Evolutionary conservation across 2,888 invertebrate species (phyloP).

Genomic region (Chromoteleia sp.): DNA sequence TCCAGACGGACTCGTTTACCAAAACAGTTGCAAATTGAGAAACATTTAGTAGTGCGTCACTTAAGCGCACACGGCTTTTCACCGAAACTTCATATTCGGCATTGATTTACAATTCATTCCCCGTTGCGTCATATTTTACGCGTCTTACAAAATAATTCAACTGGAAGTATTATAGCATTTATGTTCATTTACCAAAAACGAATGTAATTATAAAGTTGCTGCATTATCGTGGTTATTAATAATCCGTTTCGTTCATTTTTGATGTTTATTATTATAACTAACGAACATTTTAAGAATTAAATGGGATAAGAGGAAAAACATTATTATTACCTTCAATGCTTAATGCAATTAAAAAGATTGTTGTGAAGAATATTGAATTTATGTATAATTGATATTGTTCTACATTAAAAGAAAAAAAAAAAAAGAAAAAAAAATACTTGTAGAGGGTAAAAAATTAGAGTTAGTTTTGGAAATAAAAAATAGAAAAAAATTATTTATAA

Average conservation of each 20-base stretch:
- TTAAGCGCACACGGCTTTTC: constrained; percentile 24
- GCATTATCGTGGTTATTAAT: constrained; percentile 48
- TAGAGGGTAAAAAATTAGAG: too few relatives aligned
- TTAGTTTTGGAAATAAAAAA: too few relatives aligned
- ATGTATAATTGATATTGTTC: too few relatives aligned
- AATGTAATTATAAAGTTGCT: constrained; percentile 56
- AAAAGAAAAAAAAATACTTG: too few relatives aligned
- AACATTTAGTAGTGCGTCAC: constrained; percentile 13
- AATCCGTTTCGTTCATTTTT: constrained; percentile 44
- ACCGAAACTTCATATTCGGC: constrained; percentile 30
- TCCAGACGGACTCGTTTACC: constrained; percentile 16
- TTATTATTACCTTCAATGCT: constrained; percentile 14
- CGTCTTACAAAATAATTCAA: constrained; percentile 48
- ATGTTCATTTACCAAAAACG: constrained; percentile 53
- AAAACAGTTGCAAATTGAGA: constrained; percentile 27
- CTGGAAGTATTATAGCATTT: constrained; percentile 36
- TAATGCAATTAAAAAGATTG: constrained; percentile 21
- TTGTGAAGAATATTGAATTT: neutral
- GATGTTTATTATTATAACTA: constrained; percentile 30
- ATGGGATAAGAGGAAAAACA: constrained; percentile 25
- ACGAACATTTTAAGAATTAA: constrained; percentile 34
- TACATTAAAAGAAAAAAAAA: too few relatives aligned
- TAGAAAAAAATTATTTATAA: too few relatives aligned
- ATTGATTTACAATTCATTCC: constrained; percentile 46
- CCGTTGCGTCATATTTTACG: constrained; percentile 35